Evolutionary conservation across 2,113 vertebrate genomes (phyloP).

Genomic region (Noctilio leporinus): DNA sequence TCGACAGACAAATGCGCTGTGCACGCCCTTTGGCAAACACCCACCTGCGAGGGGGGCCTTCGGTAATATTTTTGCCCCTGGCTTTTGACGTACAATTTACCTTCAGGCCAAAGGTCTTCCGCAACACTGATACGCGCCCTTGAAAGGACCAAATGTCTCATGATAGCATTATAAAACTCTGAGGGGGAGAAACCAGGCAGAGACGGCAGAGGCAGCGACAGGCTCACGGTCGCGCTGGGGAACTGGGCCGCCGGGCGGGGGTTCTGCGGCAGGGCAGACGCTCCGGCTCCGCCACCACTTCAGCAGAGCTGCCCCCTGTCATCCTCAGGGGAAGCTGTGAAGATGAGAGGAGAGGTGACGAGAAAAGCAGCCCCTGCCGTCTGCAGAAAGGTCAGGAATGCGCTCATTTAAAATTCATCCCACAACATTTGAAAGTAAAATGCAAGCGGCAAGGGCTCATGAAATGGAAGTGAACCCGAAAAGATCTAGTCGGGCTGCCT

Average conservation of each 20-base stretch:
- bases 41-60: accelerated
- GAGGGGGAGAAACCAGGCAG: neutral
- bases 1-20: accelerated
- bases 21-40: neutral
- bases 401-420: neutral
- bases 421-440: neutral
- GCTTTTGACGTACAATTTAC: neutral
- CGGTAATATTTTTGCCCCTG: neutral
- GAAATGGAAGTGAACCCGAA: neutral
- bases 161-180: neutral
- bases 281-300: neutral
- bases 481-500: neutral
- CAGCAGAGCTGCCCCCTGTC: neutral
- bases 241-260: too few species aligned
- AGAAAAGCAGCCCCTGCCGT: neutral
- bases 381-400: neutral
- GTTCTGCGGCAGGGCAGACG: too few species aligned
- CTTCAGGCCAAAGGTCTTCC: neutral
- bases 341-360: neutral
- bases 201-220: too few species aligned
- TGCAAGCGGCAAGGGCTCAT: neutral
- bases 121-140: neutral
- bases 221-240: too few species aligned
- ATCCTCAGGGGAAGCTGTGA: neutral
- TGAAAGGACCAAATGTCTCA: neutral